A percentile compares a stretch with the other conserved stretches of the same genome.
phyloP scores from a whole-genome alignment of 2,888 invertebrate genomes.

The Tupiocoris notatus region DNA sequence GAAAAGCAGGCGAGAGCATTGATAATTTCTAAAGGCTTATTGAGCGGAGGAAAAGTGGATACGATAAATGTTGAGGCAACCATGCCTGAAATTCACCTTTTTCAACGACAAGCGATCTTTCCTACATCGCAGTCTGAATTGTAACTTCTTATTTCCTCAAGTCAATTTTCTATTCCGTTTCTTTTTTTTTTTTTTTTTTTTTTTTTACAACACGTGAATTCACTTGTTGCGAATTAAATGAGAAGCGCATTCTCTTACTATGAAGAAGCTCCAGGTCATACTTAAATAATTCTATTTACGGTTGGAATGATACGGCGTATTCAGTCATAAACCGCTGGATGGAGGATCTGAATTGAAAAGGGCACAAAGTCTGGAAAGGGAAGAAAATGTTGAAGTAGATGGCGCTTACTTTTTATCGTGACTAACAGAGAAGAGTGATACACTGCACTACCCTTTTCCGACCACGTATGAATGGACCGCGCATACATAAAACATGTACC shows the following conservation, averaged over 20 bases:
- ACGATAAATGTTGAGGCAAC: too few species aligned
- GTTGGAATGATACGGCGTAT: not conserved
- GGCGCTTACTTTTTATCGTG: conserved; percentile 34
- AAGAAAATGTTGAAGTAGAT: not conserved
- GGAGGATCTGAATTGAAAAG: not conserved
- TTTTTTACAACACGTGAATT: not conserved
- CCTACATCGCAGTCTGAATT: not conserved
- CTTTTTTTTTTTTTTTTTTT: not conserved
- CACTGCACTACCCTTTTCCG: conserved; percentile 2
- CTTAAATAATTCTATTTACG: not conserved
- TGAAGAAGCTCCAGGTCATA: not conserved
- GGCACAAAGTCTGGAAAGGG: not conserved
- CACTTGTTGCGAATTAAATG: not conserved
- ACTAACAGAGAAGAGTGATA: conserved; percentile 34
- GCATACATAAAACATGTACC: conserved; percentile 33
- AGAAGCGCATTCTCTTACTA: not conserved
- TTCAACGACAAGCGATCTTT: not conserved
- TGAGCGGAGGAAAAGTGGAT: too few species aligned
- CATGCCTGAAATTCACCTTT: not conserved
- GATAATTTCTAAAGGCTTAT: not conserved
- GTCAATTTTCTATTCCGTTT: not conserved
- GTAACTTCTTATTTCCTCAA: not conserved
- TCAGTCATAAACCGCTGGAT: not conserved
- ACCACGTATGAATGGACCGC: conserved; percentile 7
- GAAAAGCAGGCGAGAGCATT: too few species aligned